These are phyloP conservation scores for Heptranchias perlo DNA, from an alignment of 2,113 vertebrate genomes.

Conservation along the genomic window DNA sequence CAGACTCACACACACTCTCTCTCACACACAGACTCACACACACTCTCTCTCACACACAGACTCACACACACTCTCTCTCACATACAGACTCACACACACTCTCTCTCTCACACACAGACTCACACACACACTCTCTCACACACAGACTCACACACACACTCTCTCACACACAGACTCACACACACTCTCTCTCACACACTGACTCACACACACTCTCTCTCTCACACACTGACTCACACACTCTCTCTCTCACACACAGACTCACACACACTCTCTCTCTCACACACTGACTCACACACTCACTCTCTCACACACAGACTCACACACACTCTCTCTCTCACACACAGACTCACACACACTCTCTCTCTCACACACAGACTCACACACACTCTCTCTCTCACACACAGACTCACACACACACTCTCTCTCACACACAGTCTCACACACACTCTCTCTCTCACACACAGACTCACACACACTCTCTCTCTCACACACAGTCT, in stretches of 20 bases:
- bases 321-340: neutral
- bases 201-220: neutral
- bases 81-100: neutral
- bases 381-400: neutral
- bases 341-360: neutral
- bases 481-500: too few relatives aligned
- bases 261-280: neutral
- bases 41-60: too few relatives aligned
- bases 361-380: neutral
- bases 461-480: neutral
- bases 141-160: neutral
- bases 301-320: neutral
- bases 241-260: neutral
- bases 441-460: neutral
- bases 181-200: neutral
- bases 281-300: neutral
- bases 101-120: neutral
- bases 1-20: too few relatives aligned
- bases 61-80: too few relatives aligned
- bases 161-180: neutral
- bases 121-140: neutral
- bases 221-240: neutral
- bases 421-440: neutral
- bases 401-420: neutral
- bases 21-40: too few relatives aligned